Base-by-base conservation (phyloP, 2,888 invertebrate species). In the Rhagonycha lutea region DNA sequence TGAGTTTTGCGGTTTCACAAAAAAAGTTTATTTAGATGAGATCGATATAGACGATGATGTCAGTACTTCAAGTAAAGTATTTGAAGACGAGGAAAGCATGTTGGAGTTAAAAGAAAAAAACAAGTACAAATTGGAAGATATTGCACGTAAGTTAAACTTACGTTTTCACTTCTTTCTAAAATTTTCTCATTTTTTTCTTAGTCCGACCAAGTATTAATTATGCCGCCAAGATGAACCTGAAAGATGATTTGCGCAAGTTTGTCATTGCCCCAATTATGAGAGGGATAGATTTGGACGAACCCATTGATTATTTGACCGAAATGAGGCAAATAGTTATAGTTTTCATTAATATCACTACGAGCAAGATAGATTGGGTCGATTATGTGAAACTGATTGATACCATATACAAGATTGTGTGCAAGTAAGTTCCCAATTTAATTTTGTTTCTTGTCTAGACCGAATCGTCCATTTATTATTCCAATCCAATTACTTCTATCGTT, bases 301-400 rank as follows among this genome's bases (percentile, higher is more conserved):
- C 93, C 0, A 87, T 94, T 80, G 93, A 94, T 80, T 93, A 92
- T 84, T 86, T 94, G 8, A 93, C 94, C 0, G 94, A 94, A 86
- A 92, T 94, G 87, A 89, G 94, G 61, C 91, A 92, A 77, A 92
- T 94, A 4, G 92, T 92, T 0, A 92, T 94, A 24, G 89, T 93
- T 7, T 94, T 94, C 82, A 89, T 91, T 10, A 93, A 93, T 81
- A 89, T 93, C 67, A 89, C 89, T 0, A 89, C 89, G 0, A 83
- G 84, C 60, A 83, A 87, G 0, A 84, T 88, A 3, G 86, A 87
- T 1, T 87, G 88, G 23, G 84, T 83, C 14, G 86, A 86, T 18
- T 86, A 91, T 2, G 88, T 92, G 5, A 84, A 86, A 12, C 81
- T 91, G 0, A 90, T 92, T 1, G 88, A 92, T 82, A 80, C 84